Percentiles rank a stretch among this genome's conserved stretches.
These are phyloP conservation scores for Dolichoris vasculosae DNA, from an alignment of 1,140 invertebrate genomes.

Conservation along the genomic window DNA sequence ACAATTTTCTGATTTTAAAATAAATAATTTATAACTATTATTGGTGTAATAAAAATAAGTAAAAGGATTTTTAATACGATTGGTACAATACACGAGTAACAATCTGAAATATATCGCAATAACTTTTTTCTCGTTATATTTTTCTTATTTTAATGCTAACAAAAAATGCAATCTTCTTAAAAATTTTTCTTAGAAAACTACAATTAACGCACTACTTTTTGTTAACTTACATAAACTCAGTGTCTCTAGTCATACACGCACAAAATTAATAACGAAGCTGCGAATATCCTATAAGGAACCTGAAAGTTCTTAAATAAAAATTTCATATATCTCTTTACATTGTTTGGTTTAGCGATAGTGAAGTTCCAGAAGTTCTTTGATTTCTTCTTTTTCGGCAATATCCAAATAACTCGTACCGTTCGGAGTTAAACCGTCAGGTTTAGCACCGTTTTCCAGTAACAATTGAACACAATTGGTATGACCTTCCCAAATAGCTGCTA, in stretches of 20 bases:
- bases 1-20: constrained; percentile 24
- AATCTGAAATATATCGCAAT: constrained; percentile 14
- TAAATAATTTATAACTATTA: constrained; percentile 39
- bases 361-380: constrained; percentile 81
- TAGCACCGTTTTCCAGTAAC: constrained; percentile 90
- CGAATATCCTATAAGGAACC: constrained; percentile 70
- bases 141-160: constrained; percentile 25
- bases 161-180: constrained; percentile 45
- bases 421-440: constrained; percentile 87
- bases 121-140: constrained; percentile 6
- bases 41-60: constrained; percentile 19
- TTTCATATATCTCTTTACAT: constrained; percentile 53
- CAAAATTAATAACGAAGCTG: constrained; percentile 67
- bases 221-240: constrained; percentile 58
- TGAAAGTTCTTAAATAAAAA: constrained; percentile 71
- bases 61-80: neutral
- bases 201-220: constrained; percentile 46
- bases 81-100: constrained; percentile 21
- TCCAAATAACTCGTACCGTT: constrained; percentile 91
- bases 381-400: constrained; percentile 94
- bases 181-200: constrained; percentile 54
- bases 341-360: constrained; percentile 68
- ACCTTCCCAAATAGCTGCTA: constrained; percentile 97
- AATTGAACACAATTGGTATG: constrained; percentile 93
- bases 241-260: constrained; percentile 57